Evolutionary conservation across 2,797 vertebrate genomes (phyloP), one percentile per base, ranked within the genome.

Genomic region (Smutsia temminckii): DNA sequence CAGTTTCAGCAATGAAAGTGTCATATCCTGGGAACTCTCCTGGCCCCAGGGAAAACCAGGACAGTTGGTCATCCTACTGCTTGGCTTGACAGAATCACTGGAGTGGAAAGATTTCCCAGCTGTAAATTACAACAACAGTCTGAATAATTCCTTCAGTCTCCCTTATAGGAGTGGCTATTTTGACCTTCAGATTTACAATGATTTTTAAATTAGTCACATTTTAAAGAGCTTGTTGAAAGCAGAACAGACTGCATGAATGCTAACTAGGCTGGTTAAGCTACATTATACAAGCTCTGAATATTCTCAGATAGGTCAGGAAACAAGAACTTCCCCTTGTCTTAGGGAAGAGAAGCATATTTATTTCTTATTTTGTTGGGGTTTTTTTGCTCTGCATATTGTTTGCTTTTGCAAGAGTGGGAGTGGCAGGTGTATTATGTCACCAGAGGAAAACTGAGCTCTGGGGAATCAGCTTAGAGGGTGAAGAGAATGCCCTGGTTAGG

Each of bases 281-380:
- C 49, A 29, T 93, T 92, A 49, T 18, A 80, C 81, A 51, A 71
- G 27, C 59, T 91, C 74, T 75, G 91, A 85, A 80, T 81, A 51
- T 42, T 86, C 32, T 91, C 91, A 96, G 79, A 96, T 53, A 89
- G 66, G 85, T 96, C 93, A 93, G 72, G 79, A 84, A 84, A 88
- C 42, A 93, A 83, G 74, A 85, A 91, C 63, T 37, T 49, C 18
- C 71, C 84, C 81, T 84, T 64, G 17, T 94, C 32, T 86, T 42
- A 21, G 37, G 68, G n/a, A 95, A 83, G n/a, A 97, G 84, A 71
- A 87, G 18, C 14, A 34, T 74, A 34, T 84, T 85, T 40, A 40
- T 25, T 55, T 53, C 86, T 88, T 64, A 16, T 64, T 93, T 87
- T 2, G 0, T 69, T 74, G 46, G 46, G 46, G 46, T 75, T 93